Base-by-base conservation (phyloP, 2,797 vertebrate genomes). In the Vespertilio murinus region DNA sequence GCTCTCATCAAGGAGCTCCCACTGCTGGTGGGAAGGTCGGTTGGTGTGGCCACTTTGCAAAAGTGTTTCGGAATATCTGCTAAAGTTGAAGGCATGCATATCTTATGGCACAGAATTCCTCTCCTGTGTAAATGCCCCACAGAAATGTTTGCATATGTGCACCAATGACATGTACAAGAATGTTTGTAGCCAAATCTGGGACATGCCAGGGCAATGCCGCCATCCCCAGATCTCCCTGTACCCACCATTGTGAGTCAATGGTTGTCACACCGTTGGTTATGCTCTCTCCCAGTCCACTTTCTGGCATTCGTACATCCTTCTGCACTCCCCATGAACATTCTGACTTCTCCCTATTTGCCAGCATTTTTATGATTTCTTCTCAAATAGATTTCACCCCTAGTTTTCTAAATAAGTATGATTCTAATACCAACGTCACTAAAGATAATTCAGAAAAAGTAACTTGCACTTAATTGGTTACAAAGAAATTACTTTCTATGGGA, bases 391-490 rank as follows among this genome's bases (percentile, higher is more conserved):
- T 87, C 38, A 82, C 22, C 16, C 28, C 30, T 30, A 59, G 14
- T 69, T 90, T 90, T 54, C 69, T 47, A 71, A 82, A 47, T 28
- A 54, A 87, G 28, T 71, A 56, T 47, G 25, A 90, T 54, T 77
- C 83, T 77, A 87, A 25, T 73, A 40, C 25, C 64, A 82, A 71
- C 9, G n/a, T 56, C 64, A 75, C 35, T 70, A 47, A 45, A 77
- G 42, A 87, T 64, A 95, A 38, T 65, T 61, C 45, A 81, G 52
- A 87, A 87, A 81, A 65, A 59, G 38, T 64, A 87, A 70, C 45
- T 71, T 78, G n/a, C n/a, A 23, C 40, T 77, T 54, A 42, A 23
- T 22, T 47, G 45, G 52, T 54, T 40, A 54, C 30, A 45, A 56
- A 86, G 52, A 30, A 87, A 30, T 70, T 20, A 35, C 35, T 80